Evolutionary conservation across 2,888 invertebrate genomes (phyloP).

Genomic region (Ophonus ardosiacus): DNA sequence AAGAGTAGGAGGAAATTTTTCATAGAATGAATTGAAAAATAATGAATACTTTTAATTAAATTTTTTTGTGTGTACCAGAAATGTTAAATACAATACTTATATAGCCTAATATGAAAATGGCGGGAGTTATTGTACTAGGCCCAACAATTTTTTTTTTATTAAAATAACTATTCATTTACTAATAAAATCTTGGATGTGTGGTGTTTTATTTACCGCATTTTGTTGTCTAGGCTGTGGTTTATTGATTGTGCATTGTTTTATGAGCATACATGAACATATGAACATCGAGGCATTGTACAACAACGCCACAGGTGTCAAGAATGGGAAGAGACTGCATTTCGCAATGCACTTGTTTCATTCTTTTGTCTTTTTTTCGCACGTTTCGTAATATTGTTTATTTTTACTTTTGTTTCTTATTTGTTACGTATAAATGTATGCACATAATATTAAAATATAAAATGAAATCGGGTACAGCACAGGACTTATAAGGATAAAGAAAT

Average conservation of each 20-base stretch:
- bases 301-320: conserved; percentile 33
- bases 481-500: background rate
- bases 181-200: too few relatives aligned
- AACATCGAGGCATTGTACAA: conserved; percentile 13
- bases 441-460: conserved; percentile 36
- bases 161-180: too few relatives aligned
- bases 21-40: too few relatives aligned
- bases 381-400: conserved; percentile 28
- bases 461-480: background rate
- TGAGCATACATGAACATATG: conserved; percentile 20
- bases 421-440: conserved; percentile 23
- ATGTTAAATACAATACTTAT: too few relatives aligned
- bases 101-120: too few relatives aligned
- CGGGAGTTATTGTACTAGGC: too few relatives aligned
- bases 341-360: conserved; percentile 45
- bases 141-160: too few relatives aligned
- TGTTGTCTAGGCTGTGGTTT: background rate
- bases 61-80: too few relatives aligned
- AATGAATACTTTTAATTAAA: too few relatives aligned
- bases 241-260: conserved; percentile 41
- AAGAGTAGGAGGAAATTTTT: too few relatives aligned
- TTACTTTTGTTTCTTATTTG: conserved; percentile 13
- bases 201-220: background rate
- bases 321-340: conserved; percentile 45
- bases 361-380: conserved; percentile 47